Evolutionary conservation across 2,113 vertebrate genomes (phyloP), one percentile per base, ranked within the genome.

Genomic region (Cheilinus undulatus): DNA sequence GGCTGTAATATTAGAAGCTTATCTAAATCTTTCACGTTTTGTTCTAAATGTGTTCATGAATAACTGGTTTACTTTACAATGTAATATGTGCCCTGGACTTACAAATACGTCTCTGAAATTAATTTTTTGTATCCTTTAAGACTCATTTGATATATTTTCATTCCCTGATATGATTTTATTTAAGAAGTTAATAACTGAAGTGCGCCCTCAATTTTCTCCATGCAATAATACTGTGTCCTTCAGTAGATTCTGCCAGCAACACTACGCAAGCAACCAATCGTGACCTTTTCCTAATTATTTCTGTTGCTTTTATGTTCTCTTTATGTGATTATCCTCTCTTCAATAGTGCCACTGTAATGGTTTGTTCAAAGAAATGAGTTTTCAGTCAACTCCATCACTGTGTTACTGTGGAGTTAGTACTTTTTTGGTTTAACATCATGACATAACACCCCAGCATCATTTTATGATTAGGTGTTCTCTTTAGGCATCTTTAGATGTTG

Each of bases 261-360:
- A 51, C 3, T 63, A 49, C 62, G 50, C 14, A 26, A 40, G 26
- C 26, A 24, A 10, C 6, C 13, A 15, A 5, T 30, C 42, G 19
- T 43, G 56, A 78, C 30, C 20, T 17, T 27, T 59, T 49, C 66
- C 36, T 15, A 13, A 32, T 32, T 51, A 24, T 14, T 19, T 42
- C 17, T 42, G 19, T n/a, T 20, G 14, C 59, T 52, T 43, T 14
- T 14, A 15, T 40, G 12, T 40, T 38, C 12, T 5, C 12, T 13
- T 38, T 13, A 7, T 12, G 3, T 13, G 12, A 38, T 10, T 38
- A 38, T 38, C 36, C 9, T 38, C 9, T 38, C 9, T 38, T 9
- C 12, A 38, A 5, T 3, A 38, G 12, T 4, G 36, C 12, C 36
- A 38, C 12, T 10, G 13, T 40, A 13, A 14, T 40, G 38, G 13